Evolutionary conservation across 2,113 vertebrate genomes (phyloP).

Genomic region (Laticauda laticaudata): DNA sequence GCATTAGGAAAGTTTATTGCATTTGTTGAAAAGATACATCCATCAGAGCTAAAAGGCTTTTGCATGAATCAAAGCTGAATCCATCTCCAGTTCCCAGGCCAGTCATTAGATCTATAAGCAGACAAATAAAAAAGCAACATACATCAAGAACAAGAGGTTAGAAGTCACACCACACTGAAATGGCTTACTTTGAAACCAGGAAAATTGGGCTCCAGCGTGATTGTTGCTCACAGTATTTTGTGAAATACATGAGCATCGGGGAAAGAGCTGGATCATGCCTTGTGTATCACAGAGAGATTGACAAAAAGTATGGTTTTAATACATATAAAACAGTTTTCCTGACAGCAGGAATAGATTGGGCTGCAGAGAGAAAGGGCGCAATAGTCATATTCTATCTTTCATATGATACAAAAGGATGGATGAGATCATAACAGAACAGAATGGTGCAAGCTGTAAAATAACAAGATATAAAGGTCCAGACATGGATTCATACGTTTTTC

Average conservation of each 20-base stretch:
- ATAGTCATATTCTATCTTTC: background rate
- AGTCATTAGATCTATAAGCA: slow-evolving; percentile 60
- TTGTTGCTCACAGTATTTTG: background rate
- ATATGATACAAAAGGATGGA: background rate
- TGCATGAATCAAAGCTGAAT: slow-evolving; percentile 74
- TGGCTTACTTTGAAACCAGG: background rate
- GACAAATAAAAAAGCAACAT: slow-evolving; percentile 46
- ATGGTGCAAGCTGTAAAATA: background rate
- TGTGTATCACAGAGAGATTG: background rate
- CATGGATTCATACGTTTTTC: background rate
- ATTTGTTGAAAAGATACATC: slow-evolving; percentile 76
- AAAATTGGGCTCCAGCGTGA: background rate
- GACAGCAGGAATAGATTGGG: background rate
- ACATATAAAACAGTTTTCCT: background rate
- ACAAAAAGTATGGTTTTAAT: background rate
- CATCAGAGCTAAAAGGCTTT: slow-evolving; percentile 73
- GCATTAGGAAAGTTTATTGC: slow-evolving; percentile 50
- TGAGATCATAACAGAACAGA: background rate
- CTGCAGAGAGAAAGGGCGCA: background rate
- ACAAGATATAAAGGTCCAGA: background rate
- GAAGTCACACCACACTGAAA: background rate
- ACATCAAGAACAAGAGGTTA: rapidly evolving
- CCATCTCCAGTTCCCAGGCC: slow-evolving; percentile 44
- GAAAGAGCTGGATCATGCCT: background rate
- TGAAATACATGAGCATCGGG: background rate